Base-by-base conservation (phyloP, 1,140 invertebrate genomes). In the Dendrolimus punctatus region DNA sequence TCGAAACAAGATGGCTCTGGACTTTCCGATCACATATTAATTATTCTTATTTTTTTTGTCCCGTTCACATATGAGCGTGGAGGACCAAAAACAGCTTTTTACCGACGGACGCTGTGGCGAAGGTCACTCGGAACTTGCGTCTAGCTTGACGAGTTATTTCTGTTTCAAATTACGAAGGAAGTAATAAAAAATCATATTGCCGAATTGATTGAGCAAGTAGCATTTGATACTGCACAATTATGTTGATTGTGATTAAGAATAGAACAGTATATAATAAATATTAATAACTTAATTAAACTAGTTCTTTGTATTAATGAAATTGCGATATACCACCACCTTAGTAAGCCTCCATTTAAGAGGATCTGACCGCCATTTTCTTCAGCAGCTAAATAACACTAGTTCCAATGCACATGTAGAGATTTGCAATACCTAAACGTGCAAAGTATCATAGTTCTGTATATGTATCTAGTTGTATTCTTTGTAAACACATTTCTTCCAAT, bases 1-100 rank as follows among this genome's bases (percentile, higher is more conserved):
- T 71, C 73, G 76, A 80, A 78, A 78, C 79, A 67, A 80, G 77
- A 83, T 76, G 76, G 53, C 69, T 76, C 70, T 74, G 78, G 80
- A 77, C 78, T 84, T 79, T 80, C 80, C 80, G 80, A 75, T 71
- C 70, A 59, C 56, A 66, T 59, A 58, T 64, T 71, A 62, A 66
- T 67, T 66, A 59, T 59, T 55, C 51, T 58, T 8, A 48, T 58
- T 67, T 68, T 69, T 67, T 66, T 76, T 68, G 64, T 70, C 55
- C 67, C 57, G 57, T 51, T 52, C 55, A 53, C 49, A 53, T 66
- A 51, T 62, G 9, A n/a, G 42, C 37, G 58, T 64, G 65, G 71
- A 71, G 69, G 71, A 74, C 66, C 66, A 68, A 56, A 62, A 52
- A 66, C 67, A 68, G 62, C 68, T 75, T 74, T 74, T 80, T 73